phyloP scores from a whole-genome alignment of 1,140 invertebrate genomes.

The Halyomorpha halys region DNA sequence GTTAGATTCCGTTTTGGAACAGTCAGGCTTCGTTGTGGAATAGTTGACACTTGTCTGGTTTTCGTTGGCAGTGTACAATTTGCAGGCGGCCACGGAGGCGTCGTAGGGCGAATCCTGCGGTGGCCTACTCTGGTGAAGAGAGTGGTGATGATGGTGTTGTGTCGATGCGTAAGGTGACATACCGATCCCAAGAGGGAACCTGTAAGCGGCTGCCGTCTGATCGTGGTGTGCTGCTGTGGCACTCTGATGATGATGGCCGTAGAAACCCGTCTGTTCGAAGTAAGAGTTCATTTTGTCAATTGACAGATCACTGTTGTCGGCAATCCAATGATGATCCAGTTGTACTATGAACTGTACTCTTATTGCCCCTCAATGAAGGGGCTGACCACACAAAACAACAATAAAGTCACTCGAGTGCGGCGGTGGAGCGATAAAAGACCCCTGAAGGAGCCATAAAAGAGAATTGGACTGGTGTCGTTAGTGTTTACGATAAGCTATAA shows the following conservation, averaged over 20 bases:
- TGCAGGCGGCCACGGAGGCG: conserved; percentile 77
- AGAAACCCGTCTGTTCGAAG: conserved; percentile 88
- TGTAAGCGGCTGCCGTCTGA: conserved; percentile 54
- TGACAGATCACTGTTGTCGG: background rate
- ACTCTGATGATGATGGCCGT: conserved; percentile 68
- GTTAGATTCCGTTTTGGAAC: conserved; percentile 39
- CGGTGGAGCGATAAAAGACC: conserved; percentile 22
- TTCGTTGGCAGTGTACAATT: conserved; percentile 59
- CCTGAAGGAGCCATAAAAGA: conserved; percentile 25
- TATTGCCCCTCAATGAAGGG: too few species aligned
- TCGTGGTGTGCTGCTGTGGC: conserved; percentile 53
- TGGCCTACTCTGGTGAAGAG: conserved; percentile 62
- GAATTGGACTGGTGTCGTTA: conserved; percentile 19
- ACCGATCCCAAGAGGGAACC: conserved; percentile 68
- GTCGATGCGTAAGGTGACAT: conserved; percentile 69
- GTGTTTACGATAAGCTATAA: background rate
- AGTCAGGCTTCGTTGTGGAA: conserved; percentile 36
- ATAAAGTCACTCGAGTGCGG: conserved; percentile 15
- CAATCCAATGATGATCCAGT: too few species aligned
- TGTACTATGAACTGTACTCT: too few species aligned
- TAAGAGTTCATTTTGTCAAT: conserved; percentile 72
- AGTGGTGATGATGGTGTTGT: conserved; percentile 64
- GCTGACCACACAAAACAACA: too few species aligned
- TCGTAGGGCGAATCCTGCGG: conserved; percentile 81
- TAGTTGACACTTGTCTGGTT: conserved; percentile 49